These are phyloP conservation scores for Syngnathus floridae DNA, from an alignment of 2,113 vertebrate genomes.

Conservation along the genomic window DNA sequence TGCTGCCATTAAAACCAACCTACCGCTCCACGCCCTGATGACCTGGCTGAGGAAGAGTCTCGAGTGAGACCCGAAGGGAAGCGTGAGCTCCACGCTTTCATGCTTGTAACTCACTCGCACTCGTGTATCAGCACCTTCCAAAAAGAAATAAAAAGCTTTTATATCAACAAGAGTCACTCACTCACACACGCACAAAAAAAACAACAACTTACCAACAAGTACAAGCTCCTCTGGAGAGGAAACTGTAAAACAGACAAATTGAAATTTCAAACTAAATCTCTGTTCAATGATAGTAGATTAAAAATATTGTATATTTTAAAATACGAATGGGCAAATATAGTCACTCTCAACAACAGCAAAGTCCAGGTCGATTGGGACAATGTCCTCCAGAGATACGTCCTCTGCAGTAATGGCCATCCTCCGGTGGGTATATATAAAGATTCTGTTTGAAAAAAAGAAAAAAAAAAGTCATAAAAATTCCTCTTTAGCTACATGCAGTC, in stretches of 20 bases:
- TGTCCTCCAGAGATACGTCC: slow-evolving; percentile 80
- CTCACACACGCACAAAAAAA: not conserved
- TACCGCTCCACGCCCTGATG: slow-evolving; percentile 76
- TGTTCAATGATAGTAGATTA: too few relatives aligned
- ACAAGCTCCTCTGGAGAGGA: slow-evolving; percentile 71
- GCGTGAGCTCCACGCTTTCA: slow-evolving; percentile 63
- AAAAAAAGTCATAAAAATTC: not conserved
- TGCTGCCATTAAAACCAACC: slow-evolving; percentile 12
- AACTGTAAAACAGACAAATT: slow-evolving; percentile 43
- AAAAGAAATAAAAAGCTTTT: too few relatives aligned
- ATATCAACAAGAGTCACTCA: too few relatives aligned
- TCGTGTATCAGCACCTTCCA: slow-evolving; percentile 81
- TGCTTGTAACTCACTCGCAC: slow-evolving; percentile 69
- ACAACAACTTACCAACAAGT: slow-evolving; percentile 64
- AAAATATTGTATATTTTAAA: not conserved
- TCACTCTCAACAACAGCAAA: slow-evolving; percentile 85
- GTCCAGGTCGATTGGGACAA: slow-evolving; percentile 77
- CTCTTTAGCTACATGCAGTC: not conserved
- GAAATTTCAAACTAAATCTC: too few relatives aligned
- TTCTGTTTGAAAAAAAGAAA: slow-evolving; percentile 57
- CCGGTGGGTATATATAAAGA: slow-evolving; percentile 83
- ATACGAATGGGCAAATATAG: not conserved
- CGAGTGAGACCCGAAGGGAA: slow-evolving; percentile 89
- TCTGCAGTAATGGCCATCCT: slow-evolving; percentile 89
- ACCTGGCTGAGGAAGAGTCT: slow-evolving; percentile 81